A percentile compares a stretch with the other conserved stretches of the same genome.
phyloP scores from a whole-genome alignment of 2,113 vertebrate species.

The Monopterus albus region DNA sequence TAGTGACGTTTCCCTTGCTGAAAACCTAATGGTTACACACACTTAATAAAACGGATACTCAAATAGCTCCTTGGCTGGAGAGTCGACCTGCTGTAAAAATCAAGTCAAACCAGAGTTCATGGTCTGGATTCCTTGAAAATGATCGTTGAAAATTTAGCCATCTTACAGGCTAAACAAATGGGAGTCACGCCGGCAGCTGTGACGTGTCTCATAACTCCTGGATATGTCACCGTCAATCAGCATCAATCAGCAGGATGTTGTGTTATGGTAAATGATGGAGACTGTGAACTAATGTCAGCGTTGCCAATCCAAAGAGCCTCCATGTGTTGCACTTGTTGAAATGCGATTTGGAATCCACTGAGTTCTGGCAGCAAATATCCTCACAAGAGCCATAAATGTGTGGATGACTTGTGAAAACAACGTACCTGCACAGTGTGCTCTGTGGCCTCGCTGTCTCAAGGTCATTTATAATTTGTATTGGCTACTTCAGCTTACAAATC shows the following conservation, averaged over 20 bases:
- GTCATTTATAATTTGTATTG: conserved; percentile 60
- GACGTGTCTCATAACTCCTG: conserved; percentile 35
- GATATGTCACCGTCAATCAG: conserved; percentile 52
- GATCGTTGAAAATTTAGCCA: conserved; percentile 15
- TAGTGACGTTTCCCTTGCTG: conserved; percentile 27
- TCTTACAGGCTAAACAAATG: conserved; percentile 18
- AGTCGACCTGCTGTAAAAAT: conserved; percentile 17
- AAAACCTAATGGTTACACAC: conserved; percentile 25
- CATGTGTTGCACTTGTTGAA: conserved; percentile 32
- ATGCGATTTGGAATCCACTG: conserved; percentile 21
- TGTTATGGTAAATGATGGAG: conserved; percentile 49
- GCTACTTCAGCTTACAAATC: conserved; percentile 46
- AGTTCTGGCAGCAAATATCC: conserved; percentile 56
- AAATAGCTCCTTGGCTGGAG: conserved; percentile 10
- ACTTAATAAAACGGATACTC: conserved; percentile 38
- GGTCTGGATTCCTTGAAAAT: conserved; percentile 36
- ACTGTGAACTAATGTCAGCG: conserved; percentile 18
- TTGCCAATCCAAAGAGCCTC: conserved; percentile 41
- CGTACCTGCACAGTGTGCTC: conserved; percentile 44
- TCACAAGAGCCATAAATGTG: conserved; percentile 47
- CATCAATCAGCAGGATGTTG: conserved; percentile 38
- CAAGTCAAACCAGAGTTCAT: conserved; percentile 10
- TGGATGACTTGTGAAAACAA: conserved; percentile 46
- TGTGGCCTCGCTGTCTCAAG: conserved; percentile 22
- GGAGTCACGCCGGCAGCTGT: conserved; percentile 20